Evolutionary conservation across 2,888 invertebrate genomes (phyloP), one percentile per base, ranked within the genome.

Genomic region (Chalcis sispes): DNA sequence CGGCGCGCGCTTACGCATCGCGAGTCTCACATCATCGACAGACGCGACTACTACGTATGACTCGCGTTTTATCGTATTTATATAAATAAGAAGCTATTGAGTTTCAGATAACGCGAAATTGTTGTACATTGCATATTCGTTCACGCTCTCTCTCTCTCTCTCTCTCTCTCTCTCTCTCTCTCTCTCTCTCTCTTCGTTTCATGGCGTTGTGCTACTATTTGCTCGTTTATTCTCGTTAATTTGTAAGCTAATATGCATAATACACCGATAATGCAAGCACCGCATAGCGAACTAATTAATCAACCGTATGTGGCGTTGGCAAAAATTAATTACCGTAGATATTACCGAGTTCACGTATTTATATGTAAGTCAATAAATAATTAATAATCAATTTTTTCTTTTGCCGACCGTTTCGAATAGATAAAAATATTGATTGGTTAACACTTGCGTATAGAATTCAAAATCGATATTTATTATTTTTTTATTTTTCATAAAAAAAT

Each of bases 21-120:
- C 23, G 36, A 4, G 10, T 36, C 4, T 42, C 15, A 13, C 7
- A 42, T 42, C 42, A 42, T 42, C 15, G 42, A 42, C 10, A 0
- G 29, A 18, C 18, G n/a, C 27, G 29, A 29, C 36, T 32, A n/a
- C 36, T n/a, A n/a, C 29, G 42, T 18, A 18, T 23, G 10, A 58
- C 0, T n/a, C n/a, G n/a, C n/a, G 8, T n/a, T 64, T 75, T 75
- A 75, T 75, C 75, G 27, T 36, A 70, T 64, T 75, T 29, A 50
- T 32, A 42, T 42, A 65, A 70, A 70, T 75, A 75, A 36, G 8
- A 13, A 40, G 18, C 15, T 62, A 27, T 58, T 50, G 32, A 64
- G 62, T 70, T 42, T 58, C 29, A 58, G 52, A 29, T 56, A 56
- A 20, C n/a, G 71, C 25, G 42, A 62, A 62, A 62, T 29, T 13